Base-by-base conservation (phyloP, 2,888 invertebrate genomes). In the Poecilus cupreus region DNA sequence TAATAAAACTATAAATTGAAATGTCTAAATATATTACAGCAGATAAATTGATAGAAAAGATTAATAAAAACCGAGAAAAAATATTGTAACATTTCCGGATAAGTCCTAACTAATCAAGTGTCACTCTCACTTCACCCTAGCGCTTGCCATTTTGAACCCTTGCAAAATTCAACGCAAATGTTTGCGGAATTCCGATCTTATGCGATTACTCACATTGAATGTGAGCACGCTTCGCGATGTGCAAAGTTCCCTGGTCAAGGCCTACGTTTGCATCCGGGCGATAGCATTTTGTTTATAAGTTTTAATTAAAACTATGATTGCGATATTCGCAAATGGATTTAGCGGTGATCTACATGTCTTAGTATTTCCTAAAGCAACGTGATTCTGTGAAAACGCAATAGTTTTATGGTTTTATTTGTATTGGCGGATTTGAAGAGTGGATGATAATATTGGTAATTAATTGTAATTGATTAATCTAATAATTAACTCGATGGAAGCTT, bases 361-460 rank as follows among this genome's bases (percentile, higher is more conserved):
- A 8, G 22, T 32, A 32, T 32, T 32, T 32, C 6, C n/a, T n/a
- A n/a, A n/a, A n/a, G 18, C 13, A 49, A 49, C 49, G 49, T 49
- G 49, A 49, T 49, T 54, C 20, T 54, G 54, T 54, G 54, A 16
- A 54, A 54, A 22, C 54, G 54, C 54, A 54, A 54, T 54, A 54
- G 20, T 20, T 54, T 54, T 54, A 54, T 20, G 22, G 20, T 22
- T 54, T 54, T 54, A 54, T 54, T 54, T 54, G 54, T 20, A 16
- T 54, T 54, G 22, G 54, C 54, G 22, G 18, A 20, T 54, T 54
- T 54, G 1, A 54, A 32, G 8, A 32, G 32, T 32, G 32, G 32
- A 8, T 54, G 54, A 54, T 54, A 54, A 3, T 32, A 32, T 20
- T 6, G 0, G 18, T 49, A 49, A 54, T 54, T 18, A 54, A 2